Conservation (phyloP, 1,140 invertebrate species). For the Lepidotrigona ventralis region DNA sequence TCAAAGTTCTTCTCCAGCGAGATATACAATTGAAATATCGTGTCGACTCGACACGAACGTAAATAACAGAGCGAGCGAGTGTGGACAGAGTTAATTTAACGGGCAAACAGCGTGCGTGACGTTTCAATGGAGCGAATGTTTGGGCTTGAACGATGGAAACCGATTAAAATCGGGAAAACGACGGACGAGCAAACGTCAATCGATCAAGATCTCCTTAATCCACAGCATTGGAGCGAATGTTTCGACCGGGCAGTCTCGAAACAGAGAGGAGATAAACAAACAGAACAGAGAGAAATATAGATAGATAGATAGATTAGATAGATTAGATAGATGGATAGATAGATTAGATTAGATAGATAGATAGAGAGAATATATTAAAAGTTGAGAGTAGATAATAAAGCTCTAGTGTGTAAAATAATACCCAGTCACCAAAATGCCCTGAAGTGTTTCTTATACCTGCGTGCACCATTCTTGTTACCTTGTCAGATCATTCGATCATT, state of each 20-base stretch:
- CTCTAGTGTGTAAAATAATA: conserved; percentile 46
- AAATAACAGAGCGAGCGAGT: background rate
- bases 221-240: conserved; percentile 31
- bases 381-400: conserved; percentile 48
- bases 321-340: background rate
- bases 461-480: conserved; percentile 62
- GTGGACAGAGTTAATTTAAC: background rate
- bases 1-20: no score
- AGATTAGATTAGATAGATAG: conserved; percentile 9
- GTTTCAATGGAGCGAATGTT: background rate
- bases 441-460: conserved; percentile 49
- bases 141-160: no score
- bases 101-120: background rate
- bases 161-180: background rate
- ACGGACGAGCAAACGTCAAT: conserved; percentile 48
- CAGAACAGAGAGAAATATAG: background rate
- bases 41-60: no score
- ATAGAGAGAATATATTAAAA: conserved; percentile 17
- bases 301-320: background rate
- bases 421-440: conserved; percentile 57
- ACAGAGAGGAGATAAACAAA: conserved; percentile 13
- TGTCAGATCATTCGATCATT: conserved; percentile 30
- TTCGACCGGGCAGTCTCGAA: conserved; percentile 19
- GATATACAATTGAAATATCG: no score
- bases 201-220: conserved; percentile 20